A percentile compares a stretch with the other conserved stretches of the same genome.
Evolutionary conservation across 2,113 vertebrate species (phyloP).

Genomic region (Pomatorhinus ruficollis): DNA sequence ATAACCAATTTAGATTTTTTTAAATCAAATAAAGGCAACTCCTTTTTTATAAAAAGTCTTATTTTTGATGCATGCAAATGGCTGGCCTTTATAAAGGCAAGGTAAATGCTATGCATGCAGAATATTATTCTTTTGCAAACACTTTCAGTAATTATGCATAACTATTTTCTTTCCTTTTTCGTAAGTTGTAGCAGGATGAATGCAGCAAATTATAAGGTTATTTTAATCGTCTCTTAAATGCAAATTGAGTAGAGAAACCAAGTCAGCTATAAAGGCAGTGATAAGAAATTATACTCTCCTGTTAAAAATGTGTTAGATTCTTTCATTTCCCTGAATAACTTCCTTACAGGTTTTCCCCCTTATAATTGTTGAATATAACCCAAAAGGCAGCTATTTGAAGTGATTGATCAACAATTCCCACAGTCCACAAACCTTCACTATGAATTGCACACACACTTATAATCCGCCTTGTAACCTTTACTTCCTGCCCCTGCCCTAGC

Average conservation of each 20-base stretch:
- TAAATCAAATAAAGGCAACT: background rate
- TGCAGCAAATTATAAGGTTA: slow-evolving; percentile 9
- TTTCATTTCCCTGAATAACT: slow-evolving; percentile 26
- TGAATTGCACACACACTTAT: background rate
- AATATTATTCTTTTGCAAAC: background rate
- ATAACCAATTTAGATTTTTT: background rate
- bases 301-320: slow-evolving; percentile 16
- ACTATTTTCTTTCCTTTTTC: background rate
- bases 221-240: slow-evolving; percentile 12
- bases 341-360: background rate
- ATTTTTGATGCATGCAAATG: background rate
- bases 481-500: background rate
- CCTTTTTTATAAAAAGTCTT: background rate
- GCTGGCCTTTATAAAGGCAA: background rate
- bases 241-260: background rate
- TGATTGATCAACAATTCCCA: slow-evolving; percentile 4
- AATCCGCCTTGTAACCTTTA: background rate
- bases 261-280: slow-evolving; percentile 16
- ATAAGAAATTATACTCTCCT: slow-evolving; percentile 2
- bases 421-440: slow-evolving; percentile 38
- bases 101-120: background rate
- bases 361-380: slow-evolving; percentile 2
- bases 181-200: slow-evolving; percentile 10
- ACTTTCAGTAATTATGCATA: background rate
- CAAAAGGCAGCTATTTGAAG: slow-evolving; percentile 24